Evolutionary conservation across 2,888 invertebrate genomes (phyloP).

Genomic region (Leptopilina syphax): DNA sequence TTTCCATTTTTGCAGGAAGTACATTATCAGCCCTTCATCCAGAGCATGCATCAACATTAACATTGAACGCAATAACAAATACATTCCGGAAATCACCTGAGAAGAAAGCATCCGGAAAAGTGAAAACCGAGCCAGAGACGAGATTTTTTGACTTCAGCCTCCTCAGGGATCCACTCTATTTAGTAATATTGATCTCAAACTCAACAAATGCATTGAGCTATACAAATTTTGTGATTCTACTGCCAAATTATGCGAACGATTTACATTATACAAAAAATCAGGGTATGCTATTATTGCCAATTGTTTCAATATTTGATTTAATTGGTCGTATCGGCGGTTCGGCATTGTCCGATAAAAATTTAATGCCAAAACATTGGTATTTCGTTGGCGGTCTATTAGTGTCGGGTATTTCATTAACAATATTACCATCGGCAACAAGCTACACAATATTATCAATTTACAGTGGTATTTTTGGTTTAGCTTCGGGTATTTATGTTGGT

Average conservation of each 20-base stretch:
- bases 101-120: constrained; percentile 67
- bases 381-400: constrained; percentile 88
- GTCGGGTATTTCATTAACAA: constrained; percentile 86
- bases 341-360: constrained; percentile 86
- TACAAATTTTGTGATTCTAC: constrained; percentile 89
- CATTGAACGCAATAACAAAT: constrained; percentile 83
- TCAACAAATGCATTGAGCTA: constrained; percentile 92
- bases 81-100: constrained; percentile 77
- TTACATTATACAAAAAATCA: constrained; percentile 84
- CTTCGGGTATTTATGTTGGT: constrained; percentile 91
- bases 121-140: constrained; percentile 54
- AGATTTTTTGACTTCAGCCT: constrained; percentile 87
- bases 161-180: constrained; percentile 87
- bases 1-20: constrained; percentile 73
- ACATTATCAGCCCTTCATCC: constrained; percentile 86
- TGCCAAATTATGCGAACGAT: constrained; percentile 85
- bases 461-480: constrained; percentile 88
- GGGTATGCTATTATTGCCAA: constrained; percentile 86
- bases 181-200: constrained; percentile 90
- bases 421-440: constrained; percentile 83
- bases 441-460: constrained; percentile 83
- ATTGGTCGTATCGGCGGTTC: constrained; percentile 91
- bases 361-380: constrained; percentile 89
- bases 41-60: constrained; percentile 88
- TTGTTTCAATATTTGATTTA: constrained; percentile 88